Base-by-base conservation (phyloP, 2,113 vertebrate species). In the Micromys minutus region DNA sequence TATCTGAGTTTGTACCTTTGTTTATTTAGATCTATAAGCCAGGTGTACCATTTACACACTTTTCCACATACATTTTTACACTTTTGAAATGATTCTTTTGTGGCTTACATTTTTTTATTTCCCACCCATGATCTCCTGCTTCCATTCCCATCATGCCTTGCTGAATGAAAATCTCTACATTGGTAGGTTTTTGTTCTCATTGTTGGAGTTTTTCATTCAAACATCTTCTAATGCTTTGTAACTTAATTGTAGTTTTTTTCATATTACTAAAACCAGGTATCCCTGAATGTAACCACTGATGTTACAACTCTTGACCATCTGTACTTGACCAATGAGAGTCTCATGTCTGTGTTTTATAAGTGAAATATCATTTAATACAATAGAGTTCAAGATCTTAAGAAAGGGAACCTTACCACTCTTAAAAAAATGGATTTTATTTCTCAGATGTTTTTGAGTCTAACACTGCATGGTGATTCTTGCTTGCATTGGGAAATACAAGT, bases 181-280 rank as follows among this genome's bases (percentile, higher is more conserved):
- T 75, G 52, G 72, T 50, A 63, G 52, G 52, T 55, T 1, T n/a
- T 55, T 15, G 29, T 77, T 90, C 71, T 96, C 29, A 69, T 34
- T n/a, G 75, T 76, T 31, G 2, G 47, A 87, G 19, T 59, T 93
- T 92, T 93, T 87, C 57, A n/a, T 77, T 93, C 80, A 94, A 52
- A 74, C 29, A 39, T 36, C 59, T 90, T 96, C 65, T 74, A n/a
- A 29, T 81, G 85, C 47, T 94, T 90, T 16, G 34, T 45, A 88
- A 92, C 22, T 87, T 75, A 52, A 3, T 34, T 77, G 4, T 84
- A 21, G 71, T 57, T 85, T n/a, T 76, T 29, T 65, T 12, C 21
- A 61, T 83, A 47, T n/a, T 89, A 52, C 63, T 61, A 81, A 93
- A 93, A 71, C 34, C 26, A 93, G 31, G 15, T 10, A 76, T 8